These are phyloP conservation scores for Athene noctua DNA, from an alignment of 2,113 vertebrate genomes.

Conservation along the genomic window DNA sequence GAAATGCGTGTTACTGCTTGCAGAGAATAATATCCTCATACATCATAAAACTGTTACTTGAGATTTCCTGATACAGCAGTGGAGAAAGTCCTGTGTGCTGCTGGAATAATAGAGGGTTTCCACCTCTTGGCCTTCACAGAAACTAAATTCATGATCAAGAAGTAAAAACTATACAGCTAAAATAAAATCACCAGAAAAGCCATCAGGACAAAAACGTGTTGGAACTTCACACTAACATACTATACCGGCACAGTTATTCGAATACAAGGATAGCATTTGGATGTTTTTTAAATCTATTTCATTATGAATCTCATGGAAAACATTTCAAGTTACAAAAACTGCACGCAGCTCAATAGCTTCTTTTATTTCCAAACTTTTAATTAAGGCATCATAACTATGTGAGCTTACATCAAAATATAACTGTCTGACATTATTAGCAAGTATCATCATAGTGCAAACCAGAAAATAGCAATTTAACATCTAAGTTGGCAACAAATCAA, in stretches of 20 bases:
- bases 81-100: neutral
- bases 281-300: neutral
- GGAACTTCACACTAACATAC: neutral
- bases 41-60: conserved; percentile 23
- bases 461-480: conserved; percentile 10
- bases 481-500: neutral
- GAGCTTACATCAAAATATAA: neutral
- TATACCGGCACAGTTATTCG: neutral
- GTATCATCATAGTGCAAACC: neutral
- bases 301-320: neutral
- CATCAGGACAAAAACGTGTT: neutral
- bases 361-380: conserved; percentile 19
- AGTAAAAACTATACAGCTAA: neutral
- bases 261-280: neutral
- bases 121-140: conserved; percentile 48
- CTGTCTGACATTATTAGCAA: neutral
- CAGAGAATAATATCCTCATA: conserved; percentile 20
- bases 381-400: conserved; percentile 2
- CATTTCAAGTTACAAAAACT: neutral
- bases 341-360: neutral
- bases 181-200: conserved; percentile 19
- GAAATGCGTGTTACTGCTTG: neutral
- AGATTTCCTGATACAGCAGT: conserved; percentile 29
- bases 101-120: conserved; percentile 18
- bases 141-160: conserved; percentile 23